Evolutionary conservation across 2,888 invertebrate species (phyloP).

Genomic region (Cyrtodaria siliqua): DNA sequence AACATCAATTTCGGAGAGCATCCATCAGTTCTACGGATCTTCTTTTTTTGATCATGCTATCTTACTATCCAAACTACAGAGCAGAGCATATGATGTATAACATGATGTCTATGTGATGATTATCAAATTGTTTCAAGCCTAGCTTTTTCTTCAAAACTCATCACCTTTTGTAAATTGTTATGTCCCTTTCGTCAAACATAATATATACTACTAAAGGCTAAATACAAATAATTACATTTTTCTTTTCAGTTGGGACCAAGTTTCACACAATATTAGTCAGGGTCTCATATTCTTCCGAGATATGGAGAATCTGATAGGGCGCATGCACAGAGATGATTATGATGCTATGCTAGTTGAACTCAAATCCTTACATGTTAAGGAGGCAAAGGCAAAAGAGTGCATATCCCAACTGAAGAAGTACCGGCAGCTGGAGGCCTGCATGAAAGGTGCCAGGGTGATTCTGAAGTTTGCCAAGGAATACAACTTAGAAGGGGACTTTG

Average conservation of each 20-base stretch:
- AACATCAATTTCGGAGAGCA: too few species aligned
- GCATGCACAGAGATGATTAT: constrained; percentile 12
- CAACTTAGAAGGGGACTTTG: constrained; percentile 57
- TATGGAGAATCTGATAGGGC: constrained; percentile 19
- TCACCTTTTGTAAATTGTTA: too few species aligned
- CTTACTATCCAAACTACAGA: too few species aligned
- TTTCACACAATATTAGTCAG: constrained; percentile 6
- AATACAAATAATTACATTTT: too few species aligned
- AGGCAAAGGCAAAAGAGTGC: constrained; percentile 12
- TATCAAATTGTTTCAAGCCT: too few species aligned
- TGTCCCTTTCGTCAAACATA: too few species aligned
- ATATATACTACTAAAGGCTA: too few species aligned
- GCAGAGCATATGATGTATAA: too few species aligned
- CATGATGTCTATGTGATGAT: too few species aligned
- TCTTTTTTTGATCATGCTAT: too few species aligned
- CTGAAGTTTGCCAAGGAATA: constrained; percentile 44
- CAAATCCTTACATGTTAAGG: constrained; percentile 12
- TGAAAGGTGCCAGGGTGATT: constrained; percentile 60
- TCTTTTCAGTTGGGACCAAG: constrained; percentile 17
- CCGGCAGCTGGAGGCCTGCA: constrained; percentile 58
- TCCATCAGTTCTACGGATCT: too few species aligned
- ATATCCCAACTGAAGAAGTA: constrained; percentile 54
- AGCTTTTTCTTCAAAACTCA: too few species aligned
- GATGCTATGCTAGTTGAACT: constrained; percentile 22
- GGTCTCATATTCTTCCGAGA: constrained; percentile 25